These are phyloP conservation scores for Hemithea aestivaria DNA, from an alignment of 2,888 invertebrate genomes.

Conservation along the genomic window DNA sequence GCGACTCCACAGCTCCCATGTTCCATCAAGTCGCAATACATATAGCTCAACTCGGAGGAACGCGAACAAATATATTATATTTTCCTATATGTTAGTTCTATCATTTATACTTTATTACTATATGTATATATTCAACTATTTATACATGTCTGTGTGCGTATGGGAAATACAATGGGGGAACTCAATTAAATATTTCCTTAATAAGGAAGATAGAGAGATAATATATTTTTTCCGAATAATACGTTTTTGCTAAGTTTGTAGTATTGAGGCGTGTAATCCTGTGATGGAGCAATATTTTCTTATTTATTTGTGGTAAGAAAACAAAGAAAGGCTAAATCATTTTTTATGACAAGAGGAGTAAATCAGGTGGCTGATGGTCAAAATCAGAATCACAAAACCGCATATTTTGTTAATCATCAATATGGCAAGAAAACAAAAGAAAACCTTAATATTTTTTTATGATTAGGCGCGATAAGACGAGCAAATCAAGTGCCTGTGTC, in stretches of 20 bases:
- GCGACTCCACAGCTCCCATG: constrained; percentile 39
- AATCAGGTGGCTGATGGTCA: no score
- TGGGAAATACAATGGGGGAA: constrained; percentile 37
- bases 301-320: no score
- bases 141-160: constrained; percentile 45
- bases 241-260: constrained; percentile 12
- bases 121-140: constrained; percentile 64
- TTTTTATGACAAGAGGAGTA: no score
- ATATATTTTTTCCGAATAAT: constrained; percentile 23
- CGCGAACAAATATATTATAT: constrained; percentile 76
- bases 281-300: background rate
- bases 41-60: constrained; percentile 69
- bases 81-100: constrained; percentile 77
- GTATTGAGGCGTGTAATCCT: background rate
- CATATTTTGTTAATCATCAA: no score
- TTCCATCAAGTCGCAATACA: constrained; percentile 63
- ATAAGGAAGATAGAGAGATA: constrained; percentile 38
- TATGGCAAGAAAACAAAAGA: no score
- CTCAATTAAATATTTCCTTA: constrained; percentile 75
- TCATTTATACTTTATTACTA: constrained; percentile 79
- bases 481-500: no score
- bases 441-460: no score
- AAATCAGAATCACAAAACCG: no score
- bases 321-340: no score
- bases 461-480: no score